Percentiles rank a stretch among this genome's conserved stretches.
phyloP scores from a whole-genome alignment of 2,113 vertebrate species.

The Notarius lentiginosus region DNA sequence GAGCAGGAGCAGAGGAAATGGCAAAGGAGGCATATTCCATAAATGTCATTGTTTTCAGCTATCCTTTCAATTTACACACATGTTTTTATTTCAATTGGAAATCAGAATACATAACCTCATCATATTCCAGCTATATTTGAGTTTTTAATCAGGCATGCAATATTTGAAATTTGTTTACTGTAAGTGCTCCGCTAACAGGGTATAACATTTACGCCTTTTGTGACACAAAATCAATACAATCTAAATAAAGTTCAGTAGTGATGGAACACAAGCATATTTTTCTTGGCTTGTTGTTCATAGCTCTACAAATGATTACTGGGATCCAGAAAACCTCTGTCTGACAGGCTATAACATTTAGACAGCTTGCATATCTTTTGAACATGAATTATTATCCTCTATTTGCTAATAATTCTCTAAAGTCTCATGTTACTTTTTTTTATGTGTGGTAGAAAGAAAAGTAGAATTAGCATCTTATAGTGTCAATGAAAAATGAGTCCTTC shows the following conservation, averaged over 20 bases:
- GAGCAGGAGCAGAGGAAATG: neutral
- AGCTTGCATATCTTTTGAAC: conserved; percentile 32
- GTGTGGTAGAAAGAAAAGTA: neutral
- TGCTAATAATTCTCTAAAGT: conserved; percentile 35
- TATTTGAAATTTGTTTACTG: conserved; percentile 48
- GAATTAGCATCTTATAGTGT: neutral
- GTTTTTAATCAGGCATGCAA: conserved; percentile 47
- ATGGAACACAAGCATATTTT: conserved; percentile 42
- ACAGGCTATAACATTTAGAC: conserved; percentile 43
- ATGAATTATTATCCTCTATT: conserved; percentile 28
- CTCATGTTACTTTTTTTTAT: conserved; percentile 1
- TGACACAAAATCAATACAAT: conserved; percentile 52
- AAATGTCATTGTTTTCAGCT: conserved; percentile 30
- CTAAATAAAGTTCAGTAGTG: conserved; percentile 48
- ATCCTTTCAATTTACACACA: conserved; percentile 30
- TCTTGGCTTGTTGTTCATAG: conserved; percentile 43
- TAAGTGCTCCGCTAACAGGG: conserved; percentile 40
- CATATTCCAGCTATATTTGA: neutral
- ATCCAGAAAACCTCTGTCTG: conserved; percentile 34
- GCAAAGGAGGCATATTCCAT: conserved; percentile 8
- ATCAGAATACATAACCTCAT: conserved; percentile 35
- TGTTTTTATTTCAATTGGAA: conserved; percentile 52
- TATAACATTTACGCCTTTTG: conserved; percentile 26
- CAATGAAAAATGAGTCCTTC: neutral
- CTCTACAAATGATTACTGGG: conserved; percentile 47